Evolutionary conservation across 1,140 invertebrate species (phyloP).

Genomic region (Steinernema feltiae): DNA sequence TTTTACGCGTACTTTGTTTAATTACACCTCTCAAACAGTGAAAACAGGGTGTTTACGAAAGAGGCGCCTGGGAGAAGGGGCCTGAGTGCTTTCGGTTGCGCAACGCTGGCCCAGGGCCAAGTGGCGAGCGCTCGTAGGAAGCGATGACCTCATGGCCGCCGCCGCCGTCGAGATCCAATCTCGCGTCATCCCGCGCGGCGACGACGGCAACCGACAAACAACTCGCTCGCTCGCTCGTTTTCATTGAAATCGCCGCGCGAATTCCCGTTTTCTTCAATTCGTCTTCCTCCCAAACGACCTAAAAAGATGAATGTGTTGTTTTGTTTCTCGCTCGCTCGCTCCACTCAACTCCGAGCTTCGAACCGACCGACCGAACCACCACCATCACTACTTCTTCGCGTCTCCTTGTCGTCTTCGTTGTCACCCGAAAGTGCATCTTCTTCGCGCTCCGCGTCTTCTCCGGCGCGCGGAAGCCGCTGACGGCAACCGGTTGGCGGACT

Average conservation of each 20-base stretch:
- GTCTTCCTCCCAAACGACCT: background rate
- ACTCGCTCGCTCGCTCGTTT: background rate
- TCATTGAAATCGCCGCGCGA: background rate
- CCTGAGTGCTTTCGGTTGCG: too few species aligned
- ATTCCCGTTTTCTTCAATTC: background rate
- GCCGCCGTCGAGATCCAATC: background rate
- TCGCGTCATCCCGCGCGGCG: background rate
- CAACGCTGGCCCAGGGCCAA: background rate
- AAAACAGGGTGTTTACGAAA: too few species aligned
- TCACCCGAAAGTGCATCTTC: background rate
- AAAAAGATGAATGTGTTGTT: slow-evolving; percentile 14
- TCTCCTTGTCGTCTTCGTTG: background rate
- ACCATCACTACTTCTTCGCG: background rate
- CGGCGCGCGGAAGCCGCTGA: background rate
- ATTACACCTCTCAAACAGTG: too few species aligned
- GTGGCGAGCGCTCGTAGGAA: background rate
- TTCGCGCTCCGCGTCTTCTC: background rate
- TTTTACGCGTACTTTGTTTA: too few species aligned
- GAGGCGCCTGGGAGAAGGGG: too few species aligned
- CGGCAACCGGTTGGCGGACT: slow-evolving; percentile 8
- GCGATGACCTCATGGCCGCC: background rate
- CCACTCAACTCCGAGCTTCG: background rate
- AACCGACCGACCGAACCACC: background rate
- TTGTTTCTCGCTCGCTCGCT: background rate
- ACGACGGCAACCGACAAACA: background rate